These are phyloP conservation scores for Chelidonichthys spinosus DNA, from an alignment of 2,797 vertebrate species.

Conservation along the genomic window DNA sequence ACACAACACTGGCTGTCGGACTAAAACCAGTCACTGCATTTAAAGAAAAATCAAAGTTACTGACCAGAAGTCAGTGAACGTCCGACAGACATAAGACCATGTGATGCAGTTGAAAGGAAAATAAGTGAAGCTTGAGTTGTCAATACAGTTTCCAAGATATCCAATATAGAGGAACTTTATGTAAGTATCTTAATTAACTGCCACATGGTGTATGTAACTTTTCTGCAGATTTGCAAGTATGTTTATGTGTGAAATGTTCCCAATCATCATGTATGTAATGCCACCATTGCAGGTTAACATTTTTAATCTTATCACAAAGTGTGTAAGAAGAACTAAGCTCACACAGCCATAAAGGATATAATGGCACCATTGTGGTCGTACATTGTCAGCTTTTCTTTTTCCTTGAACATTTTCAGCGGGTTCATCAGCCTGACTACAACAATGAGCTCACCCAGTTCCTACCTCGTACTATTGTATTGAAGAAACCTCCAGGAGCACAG, in stretches of 20 bases:
- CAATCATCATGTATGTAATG: neutral
- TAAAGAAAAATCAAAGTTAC: neutral
- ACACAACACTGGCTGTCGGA: neutral
- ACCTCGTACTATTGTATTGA: conserved; percentile 91
- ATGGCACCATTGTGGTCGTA: neutral
- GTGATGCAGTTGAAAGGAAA: neutral
- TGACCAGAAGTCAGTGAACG: neutral
- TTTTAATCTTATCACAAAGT: neutral
- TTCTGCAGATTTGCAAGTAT: neutral
- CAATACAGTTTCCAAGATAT: no score
- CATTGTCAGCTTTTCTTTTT: conserved; percentile 10
- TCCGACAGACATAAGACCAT: neutral
- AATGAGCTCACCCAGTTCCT: conserved; percentile 97
- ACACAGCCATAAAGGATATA: neutral
- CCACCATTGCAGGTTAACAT: neutral
- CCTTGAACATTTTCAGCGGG: conserved; percentile 79
- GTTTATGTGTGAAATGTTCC: neutral
- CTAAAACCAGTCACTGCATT: neutral
- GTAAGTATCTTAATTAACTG: neutral
- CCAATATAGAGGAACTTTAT: neutral
- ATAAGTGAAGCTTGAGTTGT: neutral
- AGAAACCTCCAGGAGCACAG: conserved; percentile 97
- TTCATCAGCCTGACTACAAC: conserved; percentile 97
- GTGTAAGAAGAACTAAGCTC: neutral
- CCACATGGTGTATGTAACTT: neutral